Evolutionary conservation across 2,888 invertebrate genomes (phyloP), one percentile per base, ranked within the genome.

Genomic region (Tetropium fuscum): DNA sequence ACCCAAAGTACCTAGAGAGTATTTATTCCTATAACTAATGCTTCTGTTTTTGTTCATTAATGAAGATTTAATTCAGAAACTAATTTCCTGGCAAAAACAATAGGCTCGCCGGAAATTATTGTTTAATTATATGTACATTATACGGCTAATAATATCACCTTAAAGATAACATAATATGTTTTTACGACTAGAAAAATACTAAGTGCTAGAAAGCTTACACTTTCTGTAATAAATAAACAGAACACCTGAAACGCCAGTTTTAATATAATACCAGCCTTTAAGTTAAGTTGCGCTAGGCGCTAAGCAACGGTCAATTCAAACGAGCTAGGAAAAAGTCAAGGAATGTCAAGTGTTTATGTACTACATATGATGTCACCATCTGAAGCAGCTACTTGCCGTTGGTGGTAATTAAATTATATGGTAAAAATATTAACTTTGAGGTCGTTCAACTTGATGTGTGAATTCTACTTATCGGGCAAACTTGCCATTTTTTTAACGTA

Each of bases 401-500:
- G 20, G 53, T 44, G 48, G 41, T 53, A 58, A 58, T 58, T 58
- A 47, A 53, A 49, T 59, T 48, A 59, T 49, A 49, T 49, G 34
- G 59, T 54, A 36, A 36, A 57, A 53, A 53, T 58, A 51, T 53
- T 30, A 58, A 36, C 40, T 27, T 40, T 25, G 27, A 18, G 54
- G 59, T 49, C 54, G 36, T 22, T 53, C 48, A 49, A 59, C 34
- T 49, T 36, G 13, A 6, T 15, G 7, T 25, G 19, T 32, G 32
- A 36, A 16, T 57, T 51, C 11, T 27, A 38, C 34, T 40, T 25
- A 27, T 40, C 40, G 6, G 27, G n/a, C n/a, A n/a, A n/a, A n/a
- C n/a, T n/a, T n/a, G n/a, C n/a, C n/a, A n/a, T n/a, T n/a, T n/a
- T n/a, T n/a, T n/a, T n/a, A n/a, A n/a, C n/a, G n/a, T n/a, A n/a